Percentiles rank a stretch among this genome's conserved stretches.
These are phyloP conservation scores for Ophioderma brevispina DNA, from an alignment of 35 echinoderm and acorn worm genomes.

Conservation along the genomic window DNA sequence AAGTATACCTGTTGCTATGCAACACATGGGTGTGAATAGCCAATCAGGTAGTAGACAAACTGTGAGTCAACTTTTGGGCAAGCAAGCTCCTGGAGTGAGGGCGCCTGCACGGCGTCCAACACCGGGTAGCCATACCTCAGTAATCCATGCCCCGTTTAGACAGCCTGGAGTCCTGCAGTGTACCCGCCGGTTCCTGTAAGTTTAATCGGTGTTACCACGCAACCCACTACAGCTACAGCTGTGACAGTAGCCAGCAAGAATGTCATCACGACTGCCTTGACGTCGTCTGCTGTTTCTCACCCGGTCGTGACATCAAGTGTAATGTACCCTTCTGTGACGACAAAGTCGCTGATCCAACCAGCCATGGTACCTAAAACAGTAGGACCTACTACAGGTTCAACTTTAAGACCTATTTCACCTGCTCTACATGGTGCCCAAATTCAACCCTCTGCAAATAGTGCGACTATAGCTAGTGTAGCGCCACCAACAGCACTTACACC, in stretches of 20 bases:
- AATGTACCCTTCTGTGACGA: background rate
- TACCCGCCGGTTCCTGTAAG: background rate
- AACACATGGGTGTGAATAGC: slow-evolving; percentile 12
- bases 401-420: background rate
- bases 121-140: slow-evolving; percentile 18
- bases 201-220: no score
- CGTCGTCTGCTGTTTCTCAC: background rate
- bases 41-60: slow-evolving; percentile 55
- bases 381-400: background rate
- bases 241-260: background rate
- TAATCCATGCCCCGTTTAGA: slow-evolving; percentile 18
- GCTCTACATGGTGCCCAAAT: background rate
- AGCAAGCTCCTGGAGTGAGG: slow-evolving; percentile 60
- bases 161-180: background rate
- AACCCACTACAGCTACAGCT: background rate
- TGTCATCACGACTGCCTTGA: background rate
- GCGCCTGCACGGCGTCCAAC: slow-evolving; percentile 56
- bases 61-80: slow-evolving; percentile 85
- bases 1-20: background rate
- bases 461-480: background rate
- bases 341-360: background rate
- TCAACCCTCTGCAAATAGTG: background rate
- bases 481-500: background rate
- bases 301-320: background rate
- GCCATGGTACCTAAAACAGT: background rate